Evolutionary conservation across 2,113 vertebrate species (phyloP).

Genomic region (Agelaius phoeniceus): DNA sequence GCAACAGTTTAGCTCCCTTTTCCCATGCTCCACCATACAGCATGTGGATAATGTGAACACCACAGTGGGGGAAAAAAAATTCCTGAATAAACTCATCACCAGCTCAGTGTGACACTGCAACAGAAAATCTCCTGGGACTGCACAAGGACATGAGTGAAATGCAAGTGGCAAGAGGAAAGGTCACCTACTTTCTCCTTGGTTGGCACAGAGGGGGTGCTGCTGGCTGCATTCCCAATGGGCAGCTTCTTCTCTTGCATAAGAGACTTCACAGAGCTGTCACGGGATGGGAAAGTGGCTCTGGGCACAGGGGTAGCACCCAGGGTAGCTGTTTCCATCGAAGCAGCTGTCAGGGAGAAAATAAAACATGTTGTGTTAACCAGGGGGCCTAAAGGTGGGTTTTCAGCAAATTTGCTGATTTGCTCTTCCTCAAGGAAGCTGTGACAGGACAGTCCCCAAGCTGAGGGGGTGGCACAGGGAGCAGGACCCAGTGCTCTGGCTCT

Average conservation of each 20-base stretch:
- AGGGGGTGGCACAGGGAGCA: not conserved
- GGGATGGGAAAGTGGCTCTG: not conserved
- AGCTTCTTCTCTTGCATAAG: not conserved
- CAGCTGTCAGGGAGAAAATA: not conserved
- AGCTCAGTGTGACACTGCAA: not conserved
- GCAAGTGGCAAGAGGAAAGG: not conserved
- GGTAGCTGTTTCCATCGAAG: not conserved
- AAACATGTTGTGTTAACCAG: rapidly evolving
- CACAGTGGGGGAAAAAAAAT: not conserved
- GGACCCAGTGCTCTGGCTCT: not conserved
- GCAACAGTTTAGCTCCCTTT: not conserved
- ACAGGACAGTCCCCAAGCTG: not conserved
- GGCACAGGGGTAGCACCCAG: not conserved
- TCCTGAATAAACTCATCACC: not conserved
- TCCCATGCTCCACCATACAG: not conserved
- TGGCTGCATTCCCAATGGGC: rapidly evolving
- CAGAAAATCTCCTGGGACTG: not conserved
- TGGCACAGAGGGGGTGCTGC: not conserved
- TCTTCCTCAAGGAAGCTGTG: not conserved
- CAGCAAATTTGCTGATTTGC: not conserved
- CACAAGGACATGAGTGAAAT: not conserved
- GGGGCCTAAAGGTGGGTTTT: not conserved
- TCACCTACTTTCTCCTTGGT: not conserved
- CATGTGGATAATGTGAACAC: rapidly evolving
- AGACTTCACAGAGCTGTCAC: not conserved